Conservation (phyloP, 2,113 vertebrate genomes). For the Myrmophylax atrothorax region DNA sequence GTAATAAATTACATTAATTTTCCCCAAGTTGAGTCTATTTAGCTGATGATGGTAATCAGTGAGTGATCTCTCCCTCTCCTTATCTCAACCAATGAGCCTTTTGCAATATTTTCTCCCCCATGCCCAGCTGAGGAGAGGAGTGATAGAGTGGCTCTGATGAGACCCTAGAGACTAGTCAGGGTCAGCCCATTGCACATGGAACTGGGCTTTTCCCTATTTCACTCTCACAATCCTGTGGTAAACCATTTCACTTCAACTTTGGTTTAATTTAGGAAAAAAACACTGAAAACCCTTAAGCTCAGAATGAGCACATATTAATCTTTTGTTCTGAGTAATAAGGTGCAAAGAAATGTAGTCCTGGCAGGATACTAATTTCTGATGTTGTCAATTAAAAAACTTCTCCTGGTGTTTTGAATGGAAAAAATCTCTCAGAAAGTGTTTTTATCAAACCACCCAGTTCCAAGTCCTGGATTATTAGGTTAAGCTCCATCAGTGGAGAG, state of each 20-base stretch:
- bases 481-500: slow-evolving; percentile 67
- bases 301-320: slow-evolving; percentile 46
- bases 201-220: slow-evolving; percentile 49
- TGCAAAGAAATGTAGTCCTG: slow-evolving; percentile 62
- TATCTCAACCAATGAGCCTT: rapidly evolving
- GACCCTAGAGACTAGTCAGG: neutral
- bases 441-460: slow-evolving; percentile 71
- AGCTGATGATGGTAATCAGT: neutral
- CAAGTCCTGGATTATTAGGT: slow-evolving; percentile 74
- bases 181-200: neutral
- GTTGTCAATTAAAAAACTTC: slow-evolving; percentile 79
- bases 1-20: neutral
- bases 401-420: slow-evolving; percentile 75
- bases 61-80: neutral
- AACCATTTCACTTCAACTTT: slow-evolving; percentile 52
- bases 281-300: slow-evolving; percentile 54
- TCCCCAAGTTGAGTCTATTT: neutral
- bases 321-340: slow-evolving; percentile 59
- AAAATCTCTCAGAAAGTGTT: slow-evolving; percentile 75
- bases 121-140: neutral
- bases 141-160: neutral
- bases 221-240: slow-evolving; percentile 20
- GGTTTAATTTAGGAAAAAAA: slow-evolving; percentile 42
- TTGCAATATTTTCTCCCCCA: neutral
- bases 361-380: slow-evolving; percentile 75